Conservation (phyloP, 2,113 vertebrate species). For the Rhea pennata region DNA sequence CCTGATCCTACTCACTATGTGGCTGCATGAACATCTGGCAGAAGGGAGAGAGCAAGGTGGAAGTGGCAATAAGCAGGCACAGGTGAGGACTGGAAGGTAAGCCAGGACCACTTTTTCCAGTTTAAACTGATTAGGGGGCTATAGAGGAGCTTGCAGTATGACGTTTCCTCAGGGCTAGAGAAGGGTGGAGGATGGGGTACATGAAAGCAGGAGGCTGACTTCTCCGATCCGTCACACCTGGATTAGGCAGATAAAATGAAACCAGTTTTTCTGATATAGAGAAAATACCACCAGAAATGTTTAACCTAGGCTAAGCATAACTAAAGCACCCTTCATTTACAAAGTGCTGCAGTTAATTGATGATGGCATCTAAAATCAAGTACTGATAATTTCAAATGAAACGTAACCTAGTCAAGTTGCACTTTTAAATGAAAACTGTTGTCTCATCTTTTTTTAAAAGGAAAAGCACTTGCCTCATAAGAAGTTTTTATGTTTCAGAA, state of each 20-base stretch:
- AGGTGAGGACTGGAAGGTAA: slow-evolving; percentile 18
- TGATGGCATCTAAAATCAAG: neutral
- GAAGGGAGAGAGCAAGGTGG: neutral
- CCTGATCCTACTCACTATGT: neutral
- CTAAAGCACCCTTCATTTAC: neutral
- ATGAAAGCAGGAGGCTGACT: neutral
- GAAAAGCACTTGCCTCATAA: neutral
- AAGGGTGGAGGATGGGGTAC: neutral
- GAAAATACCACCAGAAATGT: neutral
- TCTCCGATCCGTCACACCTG: neutral
- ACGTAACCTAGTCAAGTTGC: neutral
- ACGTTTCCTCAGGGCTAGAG: neutral
- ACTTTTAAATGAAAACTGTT: neutral
- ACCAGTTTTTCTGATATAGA: neutral
- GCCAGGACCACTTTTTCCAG: neutral
- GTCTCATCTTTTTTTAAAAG: neutral
- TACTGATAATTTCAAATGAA: neutral
- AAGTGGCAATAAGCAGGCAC: neutral
- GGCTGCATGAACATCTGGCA: neutral
- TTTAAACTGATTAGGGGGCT: neutral
- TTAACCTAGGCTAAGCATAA: neutral
- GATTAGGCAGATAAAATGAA: neutral
- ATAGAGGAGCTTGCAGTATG: neutral
- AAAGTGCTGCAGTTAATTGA: neutral
- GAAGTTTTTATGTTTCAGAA: slow-evolving; percentile 28